A percentile compares a stretch with the other conserved stretches of the same genome.
Evolutionary conservation across 1,140 invertebrate genomes (phyloP).

Genomic region (Hermetia illucens): DNA sequence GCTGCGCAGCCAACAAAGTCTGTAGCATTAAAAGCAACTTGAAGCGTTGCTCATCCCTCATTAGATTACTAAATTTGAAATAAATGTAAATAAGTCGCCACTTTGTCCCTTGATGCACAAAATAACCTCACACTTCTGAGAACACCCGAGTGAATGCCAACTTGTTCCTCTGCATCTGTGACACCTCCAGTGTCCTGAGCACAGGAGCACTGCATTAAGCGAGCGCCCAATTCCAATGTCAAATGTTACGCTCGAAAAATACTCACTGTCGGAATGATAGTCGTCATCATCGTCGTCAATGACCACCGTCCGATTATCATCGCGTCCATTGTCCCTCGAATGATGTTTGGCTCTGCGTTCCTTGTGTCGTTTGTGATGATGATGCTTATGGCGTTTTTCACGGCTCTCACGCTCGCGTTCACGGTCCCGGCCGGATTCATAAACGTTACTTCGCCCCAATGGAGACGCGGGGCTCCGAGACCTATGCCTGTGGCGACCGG

Average conservation of each 20-base stretch:
- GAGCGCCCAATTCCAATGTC: not conserved
- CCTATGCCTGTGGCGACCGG: conserved; percentile 10
- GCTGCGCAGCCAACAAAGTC: no score
- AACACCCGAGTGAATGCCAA: no score
- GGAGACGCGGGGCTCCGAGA: conserved; percentile 12
- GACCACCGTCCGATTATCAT: conserved; percentile 13
- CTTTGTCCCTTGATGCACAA: no score
- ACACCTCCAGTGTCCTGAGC: not conserved
- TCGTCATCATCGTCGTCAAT: conserved; percentile 22
- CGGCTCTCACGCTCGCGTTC: no score
- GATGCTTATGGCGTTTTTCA: conserved; percentile 7
- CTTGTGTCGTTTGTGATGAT: conserved; percentile 21
- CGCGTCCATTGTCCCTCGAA: no score
- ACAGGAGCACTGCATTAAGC: not conserved
- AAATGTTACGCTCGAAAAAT: not conserved
- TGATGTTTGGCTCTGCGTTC: conserved; percentile 12
- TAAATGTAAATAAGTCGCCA: no score
- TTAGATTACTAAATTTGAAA: no score
- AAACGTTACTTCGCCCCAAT: conserved; percentile 9
- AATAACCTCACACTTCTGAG: no score
- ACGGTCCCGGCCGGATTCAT: not conserved
- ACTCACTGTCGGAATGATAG: conserved; percentile 15
- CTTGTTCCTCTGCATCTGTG: not conserved
- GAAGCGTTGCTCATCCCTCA: no score
- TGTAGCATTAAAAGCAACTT: no score